Evolutionary conservation across 2,888 invertebrate genomes (phyloP).

Genomic region (Drosophila lutescens): DNA sequence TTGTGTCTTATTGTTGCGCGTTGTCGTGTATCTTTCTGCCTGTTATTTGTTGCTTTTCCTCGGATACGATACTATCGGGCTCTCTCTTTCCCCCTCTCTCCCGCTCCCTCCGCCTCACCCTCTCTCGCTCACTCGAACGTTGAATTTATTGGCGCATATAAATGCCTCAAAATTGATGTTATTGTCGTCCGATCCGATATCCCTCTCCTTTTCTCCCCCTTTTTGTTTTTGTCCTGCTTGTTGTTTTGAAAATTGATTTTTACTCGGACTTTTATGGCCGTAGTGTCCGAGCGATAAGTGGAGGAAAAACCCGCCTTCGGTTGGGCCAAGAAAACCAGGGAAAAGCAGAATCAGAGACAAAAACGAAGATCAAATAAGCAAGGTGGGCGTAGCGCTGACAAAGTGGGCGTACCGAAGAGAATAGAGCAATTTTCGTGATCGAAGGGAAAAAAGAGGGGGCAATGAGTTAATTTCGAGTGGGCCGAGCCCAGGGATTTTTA

Average conservation of each 20-base stretch:
- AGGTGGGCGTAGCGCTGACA: conserved; percentile 64
- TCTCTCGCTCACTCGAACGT: conserved; percentile 4
- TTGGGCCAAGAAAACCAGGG: conserved; percentile 31
- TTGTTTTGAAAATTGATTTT: conserved; percentile 69
- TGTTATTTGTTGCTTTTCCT: conserved; percentile 43
- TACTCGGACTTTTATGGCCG: conserved; percentile 67
- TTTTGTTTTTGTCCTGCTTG: conserved; percentile 63
- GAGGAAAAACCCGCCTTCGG: conserved; percentile 34
- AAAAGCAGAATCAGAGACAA: conserved; percentile 41
- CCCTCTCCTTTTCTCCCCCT: conserved; percentile 27
- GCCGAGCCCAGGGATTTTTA: conserved; percentile 24
- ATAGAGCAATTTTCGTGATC: conserved; percentile 64
- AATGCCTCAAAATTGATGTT: conserved; percentile 81
- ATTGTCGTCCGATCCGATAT: conserved; percentile 67
- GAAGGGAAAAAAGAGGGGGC: conserved; percentile 22
- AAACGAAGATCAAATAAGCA: conserved; percentile 31
- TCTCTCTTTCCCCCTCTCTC: conserved; percentile 28
- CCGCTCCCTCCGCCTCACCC: conserved; percentile 37
- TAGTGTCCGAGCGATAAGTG: conserved; percentile 55
- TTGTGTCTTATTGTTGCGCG: conserved; percentile 77
- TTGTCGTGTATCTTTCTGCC: conserved; percentile 77
- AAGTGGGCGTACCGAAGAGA: conserved; percentile 68
- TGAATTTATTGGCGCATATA: conserved; percentile 80
- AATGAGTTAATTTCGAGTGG: conserved; percentile 68
- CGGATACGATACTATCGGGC: conserved; percentile 27